Conservation (phyloP, 2,113 vertebrate species). For the Talpa occidentalis region DNA sequence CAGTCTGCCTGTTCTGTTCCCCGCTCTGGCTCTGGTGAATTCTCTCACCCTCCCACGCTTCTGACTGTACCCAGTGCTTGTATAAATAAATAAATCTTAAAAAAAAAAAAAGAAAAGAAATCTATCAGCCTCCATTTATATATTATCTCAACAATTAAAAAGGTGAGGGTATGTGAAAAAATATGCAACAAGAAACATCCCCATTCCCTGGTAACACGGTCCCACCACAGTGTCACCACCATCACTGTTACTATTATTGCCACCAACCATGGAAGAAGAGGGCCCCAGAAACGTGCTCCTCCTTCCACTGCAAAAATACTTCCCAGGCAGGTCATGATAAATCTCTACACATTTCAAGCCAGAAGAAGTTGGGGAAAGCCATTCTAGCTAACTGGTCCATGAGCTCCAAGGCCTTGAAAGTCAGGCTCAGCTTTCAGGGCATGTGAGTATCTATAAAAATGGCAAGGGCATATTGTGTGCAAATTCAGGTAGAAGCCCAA, state of each 20-base stretch:
- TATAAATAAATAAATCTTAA: too few relatives aligned
- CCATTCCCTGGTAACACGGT: neutral
- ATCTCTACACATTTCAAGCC: neutral
- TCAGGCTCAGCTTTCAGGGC: neutral
- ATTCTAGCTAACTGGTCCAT: neutral
- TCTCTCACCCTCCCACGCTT: too few relatives aligned
- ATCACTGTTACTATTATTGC: neutral
- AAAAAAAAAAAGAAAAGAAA: too few relatives aligned
- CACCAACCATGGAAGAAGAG: neutral
- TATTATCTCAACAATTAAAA: neutral
- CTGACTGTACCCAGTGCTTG: too few relatives aligned
- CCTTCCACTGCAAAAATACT: neutral
- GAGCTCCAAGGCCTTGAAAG: neutral
- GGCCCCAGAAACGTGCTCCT: neutral
- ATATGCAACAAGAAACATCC: neutral
- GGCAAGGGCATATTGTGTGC: neutral
- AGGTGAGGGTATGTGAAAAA: neutral
- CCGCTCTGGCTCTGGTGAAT: too few relatives aligned
- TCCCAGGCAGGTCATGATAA: neutral
- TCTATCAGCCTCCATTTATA: neutral
- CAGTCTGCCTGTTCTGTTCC: too few relatives aligned
- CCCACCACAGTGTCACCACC: neutral
- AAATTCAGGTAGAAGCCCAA: slow-evolving; percentile 7
- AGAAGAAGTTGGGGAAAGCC: neutral
- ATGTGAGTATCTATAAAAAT: neutral